These are phyloP conservation scores for Helarctos malayanus DNA, from an alignment of 2,797 vertebrate species.

Conservation along the genomic window DNA sequence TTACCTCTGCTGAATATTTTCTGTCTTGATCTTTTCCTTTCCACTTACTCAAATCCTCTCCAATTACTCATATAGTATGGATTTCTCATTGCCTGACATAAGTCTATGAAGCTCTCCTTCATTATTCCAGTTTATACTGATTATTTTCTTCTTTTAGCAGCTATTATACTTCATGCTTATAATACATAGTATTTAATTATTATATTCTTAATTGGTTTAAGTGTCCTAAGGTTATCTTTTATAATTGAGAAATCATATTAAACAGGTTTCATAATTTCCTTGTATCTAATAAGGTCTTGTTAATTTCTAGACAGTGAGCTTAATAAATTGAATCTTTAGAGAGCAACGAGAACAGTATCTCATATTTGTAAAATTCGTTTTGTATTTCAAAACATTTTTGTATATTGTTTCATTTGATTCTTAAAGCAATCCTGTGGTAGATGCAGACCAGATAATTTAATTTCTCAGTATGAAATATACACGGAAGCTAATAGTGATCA, in stretches of 20 bases:
- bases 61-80: neutral
- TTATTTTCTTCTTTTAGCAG: conserved; percentile 61
- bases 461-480: neutral
- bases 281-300: neutral
- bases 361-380: neutral
- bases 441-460: neutral
- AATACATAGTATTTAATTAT: neutral
- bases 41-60: neutral
- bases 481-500: neutral
- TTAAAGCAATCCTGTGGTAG: neutral
- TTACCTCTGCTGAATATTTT: neutral
- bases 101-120: neutral
- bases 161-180: neutral
- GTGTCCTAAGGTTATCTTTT: neutral
- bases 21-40: neutral
- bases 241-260: neutral
- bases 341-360: neutral
- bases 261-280: neutral
- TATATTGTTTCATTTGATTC: neutral
- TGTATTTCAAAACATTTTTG: conserved; percentile 19
- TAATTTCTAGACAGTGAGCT: neutral
- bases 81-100: neutral
- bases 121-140: neutral
- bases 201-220: conserved; percentile 31
- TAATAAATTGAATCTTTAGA: conserved; percentile 25